Conservation (phyloP, 1,140 invertebrate genomes). For the Lerema accius region DNA sequence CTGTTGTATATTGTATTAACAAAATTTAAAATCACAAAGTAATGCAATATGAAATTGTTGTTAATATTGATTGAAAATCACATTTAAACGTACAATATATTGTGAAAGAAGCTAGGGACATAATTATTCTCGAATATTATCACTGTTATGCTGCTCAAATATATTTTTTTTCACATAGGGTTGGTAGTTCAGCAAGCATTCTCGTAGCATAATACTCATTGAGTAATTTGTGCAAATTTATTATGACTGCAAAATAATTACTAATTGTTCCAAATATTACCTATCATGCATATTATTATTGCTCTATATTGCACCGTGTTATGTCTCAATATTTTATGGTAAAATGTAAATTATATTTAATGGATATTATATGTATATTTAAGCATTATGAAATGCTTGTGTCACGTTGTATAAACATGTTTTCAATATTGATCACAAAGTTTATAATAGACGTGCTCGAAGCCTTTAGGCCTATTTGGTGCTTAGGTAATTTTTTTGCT, state of each 20-base stretch:
- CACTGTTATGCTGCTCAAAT: too few species aligned
- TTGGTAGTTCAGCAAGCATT: conserved; percentile 3
- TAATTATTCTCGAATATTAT: background rate
- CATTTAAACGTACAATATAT: too few species aligned
- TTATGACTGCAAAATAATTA: conserved; percentile 71
- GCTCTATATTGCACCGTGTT: conserved; percentile 78
- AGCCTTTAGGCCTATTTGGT: conserved; percentile 60
- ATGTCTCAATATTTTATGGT: conserved; percentile 79
- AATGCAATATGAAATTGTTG: too few species aligned
- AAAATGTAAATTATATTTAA: conserved; percentile 56
- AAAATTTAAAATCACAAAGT: too few species aligned
- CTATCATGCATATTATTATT: conserved; percentile 65
- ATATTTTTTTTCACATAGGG: too few species aligned
- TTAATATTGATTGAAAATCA: too few species aligned
- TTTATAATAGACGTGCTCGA: conserved; percentile 21
- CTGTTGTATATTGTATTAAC: too few species aligned
- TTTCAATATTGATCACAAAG: conserved; percentile 24
- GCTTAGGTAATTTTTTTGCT: conserved; percentile 61
- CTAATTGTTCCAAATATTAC: conserved; percentile 70
- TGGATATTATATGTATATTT: conserved; percentile 52
- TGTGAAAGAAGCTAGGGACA: too few species aligned
- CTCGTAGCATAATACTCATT: conserved; percentile 44
- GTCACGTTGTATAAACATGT: conserved; percentile 29
- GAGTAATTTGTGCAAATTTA: conserved; percentile 71
- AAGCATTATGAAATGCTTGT: conserved; percentile 42